phyloP scores from a whole-genome alignment of 2,797 vertebrate species.

The Tauraco hartlaubi region DNA sequence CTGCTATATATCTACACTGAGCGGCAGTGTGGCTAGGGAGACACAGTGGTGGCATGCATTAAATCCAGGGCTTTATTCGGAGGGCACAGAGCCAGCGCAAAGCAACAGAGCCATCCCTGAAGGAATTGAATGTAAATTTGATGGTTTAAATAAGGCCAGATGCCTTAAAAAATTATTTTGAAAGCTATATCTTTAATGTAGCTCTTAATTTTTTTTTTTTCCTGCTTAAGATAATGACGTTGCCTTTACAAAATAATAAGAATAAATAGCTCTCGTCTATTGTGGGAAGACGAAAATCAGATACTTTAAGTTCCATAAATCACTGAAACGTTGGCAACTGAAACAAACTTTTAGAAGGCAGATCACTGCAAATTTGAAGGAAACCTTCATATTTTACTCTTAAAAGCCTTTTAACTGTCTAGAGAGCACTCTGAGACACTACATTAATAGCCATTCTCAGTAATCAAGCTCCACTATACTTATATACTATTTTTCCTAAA shows the following conservation, averaged over 20 bases:
- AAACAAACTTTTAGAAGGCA: conserved; percentile 64
- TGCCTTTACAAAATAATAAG: conserved; percentile 45
- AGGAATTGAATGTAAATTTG: conserved; percentile 75
- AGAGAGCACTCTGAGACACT: conserved; percentile 2
- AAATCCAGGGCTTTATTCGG: conserved; percentile 68
- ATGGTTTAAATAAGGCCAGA: conserved; percentile 82
- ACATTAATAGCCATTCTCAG: conserved; percentile 19
- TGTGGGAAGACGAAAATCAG: conserved; percentile 71
- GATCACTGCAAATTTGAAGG: conserved; percentile 47
- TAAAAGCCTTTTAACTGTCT: conserved; percentile 37
- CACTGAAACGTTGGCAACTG: conserved; percentile 63
- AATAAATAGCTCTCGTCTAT: conserved; percentile 44
- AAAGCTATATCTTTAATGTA: conserved; percentile 69
- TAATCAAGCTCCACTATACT: conserved; percentile 27
- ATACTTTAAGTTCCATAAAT: conserved; percentile 63
- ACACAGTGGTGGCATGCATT: conserved; percentile 48
- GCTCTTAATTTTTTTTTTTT: background rate
- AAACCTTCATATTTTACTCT: conserved; percentile 48
- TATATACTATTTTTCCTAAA: conserved; percentile 14
- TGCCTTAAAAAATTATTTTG: conserved; percentile 64
- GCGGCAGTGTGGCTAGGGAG: background rate
- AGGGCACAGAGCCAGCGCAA: conserved; percentile 69
- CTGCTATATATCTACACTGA: background rate
- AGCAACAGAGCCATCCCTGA: conserved; percentile 70
- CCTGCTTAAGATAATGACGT: conserved; percentile 27